These are phyloP conservation scores for Hyposoter dolosus DNA, from an alignment of 2,888 invertebrate genomes.

Conservation along the genomic window DNA sequence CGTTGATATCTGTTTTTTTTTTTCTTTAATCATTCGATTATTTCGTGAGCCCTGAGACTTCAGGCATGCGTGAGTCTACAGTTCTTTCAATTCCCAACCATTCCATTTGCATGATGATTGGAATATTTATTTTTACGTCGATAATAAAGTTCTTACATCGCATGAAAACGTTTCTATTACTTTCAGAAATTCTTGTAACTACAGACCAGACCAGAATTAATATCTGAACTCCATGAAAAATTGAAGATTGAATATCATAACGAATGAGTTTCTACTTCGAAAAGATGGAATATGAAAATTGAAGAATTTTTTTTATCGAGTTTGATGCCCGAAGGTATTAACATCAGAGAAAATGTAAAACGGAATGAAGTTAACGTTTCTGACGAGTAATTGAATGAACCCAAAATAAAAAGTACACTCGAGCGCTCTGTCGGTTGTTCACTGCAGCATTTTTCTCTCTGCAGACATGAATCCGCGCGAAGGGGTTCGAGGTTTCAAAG, in stretches of 20 bases:
- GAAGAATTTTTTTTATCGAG: neutral
- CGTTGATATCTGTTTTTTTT: neutral
- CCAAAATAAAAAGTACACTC: constrained; percentile 13
- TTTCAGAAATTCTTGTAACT: neutral
- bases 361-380: constrained; percentile 28
- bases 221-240: neutral
- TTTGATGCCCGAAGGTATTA: neutral
- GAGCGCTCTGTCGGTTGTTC: constrained; percentile 9
- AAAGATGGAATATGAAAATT: neutral
- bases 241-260: neutral
- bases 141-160: too few relatives aligned
- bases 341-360: neutral
- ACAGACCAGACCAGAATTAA: neutral
- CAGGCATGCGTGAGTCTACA: neutral
- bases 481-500: constrained; percentile 25
- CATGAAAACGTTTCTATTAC: too few relatives aligned
- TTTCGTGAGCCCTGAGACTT: neutral
- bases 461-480: constrained; percentile 5
- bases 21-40: neutral
- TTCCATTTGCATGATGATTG: neutral
- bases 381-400: constrained; percentile 34
- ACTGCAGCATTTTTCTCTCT: constrained; percentile 5
- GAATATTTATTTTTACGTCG: neutral
- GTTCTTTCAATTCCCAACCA: neutral
- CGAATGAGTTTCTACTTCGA: neutral